Evolutionary conservation across 2,888 invertebrate genomes (phyloP), one percentile per base, ranked within the genome.

Genomic region (Camponotus fellah): DNA sequence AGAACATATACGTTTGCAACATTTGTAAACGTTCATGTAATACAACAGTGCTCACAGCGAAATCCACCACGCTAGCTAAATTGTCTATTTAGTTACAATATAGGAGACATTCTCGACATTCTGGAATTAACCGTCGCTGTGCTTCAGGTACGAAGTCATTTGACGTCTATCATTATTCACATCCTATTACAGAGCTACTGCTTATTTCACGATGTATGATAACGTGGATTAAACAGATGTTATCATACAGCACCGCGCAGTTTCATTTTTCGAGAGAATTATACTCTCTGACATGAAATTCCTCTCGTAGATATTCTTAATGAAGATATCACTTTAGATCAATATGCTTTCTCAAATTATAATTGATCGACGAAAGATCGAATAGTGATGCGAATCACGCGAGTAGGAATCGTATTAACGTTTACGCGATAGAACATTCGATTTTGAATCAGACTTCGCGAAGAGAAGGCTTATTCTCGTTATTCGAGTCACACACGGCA

Each of bases 401-500:
- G 85, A 90, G 87, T 86, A 85, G 82, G 85, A 91, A 91, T 91
- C 87, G 85, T 87, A 87, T 91, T 91, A 91, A 90, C 87, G 86
- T 88, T 86, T 85, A 89, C 87, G 82, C 86, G 89, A 89, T 87
- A 88, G 87, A 85, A 89, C 85, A 86, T 86, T 86, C 65, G 81
- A 74, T 74, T n/a, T 53, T n/a, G 81, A 83, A 77, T 40, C 80
- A 82, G 86, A 83, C 89, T 87, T 89, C 84, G 76, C 89, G 88
- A 76, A 84, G 86, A 84, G 88, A 76, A 84, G 86, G 85, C 88
- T 88, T 72, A 86, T 88, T 88, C 92, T 92, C 91, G 91, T 93
- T 93, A 93, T 93, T 92, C 93, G 84, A 92, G 92, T 92, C 93
- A 92, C 93, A 92, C 89, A 89, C 90, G 88, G 86, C 85, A 89